Evolutionary conservation across 1,140 invertebrate species (phyloP).

Genomic region (Anastrepha ludens): DNA sequence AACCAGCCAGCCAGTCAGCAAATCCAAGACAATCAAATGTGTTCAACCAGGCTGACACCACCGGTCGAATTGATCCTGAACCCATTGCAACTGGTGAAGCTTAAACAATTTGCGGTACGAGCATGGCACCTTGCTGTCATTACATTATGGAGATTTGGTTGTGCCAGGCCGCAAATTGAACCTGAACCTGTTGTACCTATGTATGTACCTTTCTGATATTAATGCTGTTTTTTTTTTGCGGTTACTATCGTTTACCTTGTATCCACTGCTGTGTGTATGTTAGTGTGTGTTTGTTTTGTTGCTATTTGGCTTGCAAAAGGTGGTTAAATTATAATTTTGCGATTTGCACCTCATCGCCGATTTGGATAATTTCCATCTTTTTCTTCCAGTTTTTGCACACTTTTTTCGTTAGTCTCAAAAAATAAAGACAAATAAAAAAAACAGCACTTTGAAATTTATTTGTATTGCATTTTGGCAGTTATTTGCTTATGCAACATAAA

Average conservation of each 20-base stretch:
- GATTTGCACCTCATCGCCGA: constrained; percentile 45
- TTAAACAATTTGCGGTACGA: constrained; percentile 38
- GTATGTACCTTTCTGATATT: neutral
- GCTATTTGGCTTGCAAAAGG: neutral
- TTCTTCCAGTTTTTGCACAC: neutral
- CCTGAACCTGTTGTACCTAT: constrained; percentile 13
- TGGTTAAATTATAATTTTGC: constrained; percentile 27
- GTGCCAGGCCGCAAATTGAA: constrained; percentile 29
- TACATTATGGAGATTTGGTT: constrained; percentile 21
- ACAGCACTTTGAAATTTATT: neutral
- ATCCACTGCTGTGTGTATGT: neutral
- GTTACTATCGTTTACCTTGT: neutral
- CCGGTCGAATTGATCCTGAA: constrained; percentile 44
- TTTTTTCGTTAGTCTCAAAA: neutral
- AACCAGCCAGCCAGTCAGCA: neutral
- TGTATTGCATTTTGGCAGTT: constrained; percentile 33
- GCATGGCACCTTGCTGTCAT: constrained; percentile 22
- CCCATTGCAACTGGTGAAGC: constrained; percentile 22
- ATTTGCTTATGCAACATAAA: constrained; percentile 51
- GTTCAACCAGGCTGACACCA: constrained; percentile 40
- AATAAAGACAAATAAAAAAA: neutral
- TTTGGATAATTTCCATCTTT: constrained; percentile 15
- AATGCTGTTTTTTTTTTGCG: constrained; percentile 29
- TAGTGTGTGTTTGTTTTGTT: neutral
- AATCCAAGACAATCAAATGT: constrained; percentile 40